Percentiles rank a stretch among this genome's conserved stretches.
These are phyloP conservation scores for Myopa testacea DNA, from an alignment of 2,888 invertebrate genomes.

Conservation along the genomic window DNA sequence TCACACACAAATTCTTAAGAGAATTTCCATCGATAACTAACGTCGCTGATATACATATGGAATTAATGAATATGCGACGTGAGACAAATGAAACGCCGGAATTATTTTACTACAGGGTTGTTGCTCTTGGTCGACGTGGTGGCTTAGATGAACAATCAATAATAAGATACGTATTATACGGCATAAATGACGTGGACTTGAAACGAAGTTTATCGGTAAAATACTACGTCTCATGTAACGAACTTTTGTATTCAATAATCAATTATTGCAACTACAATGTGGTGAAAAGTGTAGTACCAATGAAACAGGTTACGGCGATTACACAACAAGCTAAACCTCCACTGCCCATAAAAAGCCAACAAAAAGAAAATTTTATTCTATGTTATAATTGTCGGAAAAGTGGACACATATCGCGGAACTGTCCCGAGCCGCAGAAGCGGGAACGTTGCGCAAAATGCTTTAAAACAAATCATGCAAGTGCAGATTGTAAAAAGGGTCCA, in stretches of 20 bases:
- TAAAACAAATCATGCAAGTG: neutral
- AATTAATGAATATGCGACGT: neutral
- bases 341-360: neutral
- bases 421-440: neutral
- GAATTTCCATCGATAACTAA: neutral
- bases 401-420: neutral
- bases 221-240: no score
- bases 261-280: no score
- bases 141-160: no score
- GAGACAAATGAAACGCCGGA: neutral
- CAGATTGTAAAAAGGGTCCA: neutral
- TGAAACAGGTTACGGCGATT: neutral
- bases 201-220: no score
- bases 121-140: neutral
- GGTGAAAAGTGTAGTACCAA: neutral
- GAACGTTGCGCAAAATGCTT: neutral
- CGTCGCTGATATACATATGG: neutral
- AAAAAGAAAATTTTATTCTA: neutral
- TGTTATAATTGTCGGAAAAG: neutral
- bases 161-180: no score
- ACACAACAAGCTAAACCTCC: neutral
- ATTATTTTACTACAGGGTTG: neutral
- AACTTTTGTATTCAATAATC: no score
- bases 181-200: no score
- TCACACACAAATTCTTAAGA: neutral